Evolutionary conservation across 2,888 invertebrate species (phyloP).

Genomic region (Stenotaenia linearis): DNA sequence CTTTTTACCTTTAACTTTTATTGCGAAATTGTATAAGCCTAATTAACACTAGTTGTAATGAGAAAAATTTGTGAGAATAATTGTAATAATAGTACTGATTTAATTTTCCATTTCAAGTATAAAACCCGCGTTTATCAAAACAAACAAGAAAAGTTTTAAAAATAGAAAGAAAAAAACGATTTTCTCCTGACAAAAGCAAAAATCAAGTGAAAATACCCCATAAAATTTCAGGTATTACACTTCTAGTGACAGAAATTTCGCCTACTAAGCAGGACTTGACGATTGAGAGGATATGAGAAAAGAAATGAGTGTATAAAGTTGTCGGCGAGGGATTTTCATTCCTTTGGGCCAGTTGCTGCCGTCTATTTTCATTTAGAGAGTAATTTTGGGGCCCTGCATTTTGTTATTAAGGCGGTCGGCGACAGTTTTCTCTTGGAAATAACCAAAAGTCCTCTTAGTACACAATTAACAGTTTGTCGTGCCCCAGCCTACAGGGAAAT

Average conservation of each 20-base stretch:
- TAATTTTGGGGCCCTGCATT: background rate
- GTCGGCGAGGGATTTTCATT: background rate
- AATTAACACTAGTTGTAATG: too few species aligned
- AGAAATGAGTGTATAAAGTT: background rate
- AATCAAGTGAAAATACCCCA: background rate
- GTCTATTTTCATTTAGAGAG: conserved; percentile 5
- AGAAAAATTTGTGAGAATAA: too few species aligned
- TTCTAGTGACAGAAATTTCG: background rate
- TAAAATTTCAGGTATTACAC: background rate
- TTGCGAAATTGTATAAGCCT: too few species aligned
- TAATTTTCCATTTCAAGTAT: too few species aligned
- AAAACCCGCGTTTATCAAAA: too few species aligned
- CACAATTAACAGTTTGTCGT: background rate
- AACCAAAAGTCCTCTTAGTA: background rate
- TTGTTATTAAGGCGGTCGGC: background rate
- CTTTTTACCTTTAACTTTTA: too few species aligned
- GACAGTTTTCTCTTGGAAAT: background rate
- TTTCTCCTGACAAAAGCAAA: background rate
- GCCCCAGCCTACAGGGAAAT: background rate
- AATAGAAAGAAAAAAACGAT: background rate
- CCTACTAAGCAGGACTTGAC: background rate
- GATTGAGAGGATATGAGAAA: background rate
- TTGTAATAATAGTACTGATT: too few species aligned
- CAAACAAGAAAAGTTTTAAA: too few species aligned
- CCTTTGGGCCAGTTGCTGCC: background rate